These are phyloP conservation scores for Malacosoma neustria DNA, from an alignment of 2,888 invertebrate genomes.

Conservation along the genomic window DNA sequence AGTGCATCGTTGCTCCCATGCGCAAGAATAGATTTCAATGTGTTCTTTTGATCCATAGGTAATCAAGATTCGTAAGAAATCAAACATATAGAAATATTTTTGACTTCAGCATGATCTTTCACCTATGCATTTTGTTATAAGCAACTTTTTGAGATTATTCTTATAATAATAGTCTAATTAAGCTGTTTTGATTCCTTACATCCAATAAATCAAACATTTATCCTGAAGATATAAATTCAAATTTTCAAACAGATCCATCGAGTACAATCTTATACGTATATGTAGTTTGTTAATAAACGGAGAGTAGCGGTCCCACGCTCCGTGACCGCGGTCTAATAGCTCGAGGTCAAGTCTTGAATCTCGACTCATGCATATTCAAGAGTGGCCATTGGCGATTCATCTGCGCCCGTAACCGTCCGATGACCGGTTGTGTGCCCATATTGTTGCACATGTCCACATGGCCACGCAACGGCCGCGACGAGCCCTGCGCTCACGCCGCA, in stretches of 20 bases:
- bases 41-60: no score
- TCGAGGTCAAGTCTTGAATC: conserved; percentile 66
- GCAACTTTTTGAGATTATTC: no score
- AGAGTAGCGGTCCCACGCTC: conserved; percentile 56
- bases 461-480: conserved; percentile 18
- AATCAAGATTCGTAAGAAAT: no score
- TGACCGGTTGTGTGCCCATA: conserved; percentile 63
- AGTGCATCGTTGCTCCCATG: no score
- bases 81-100: no score
- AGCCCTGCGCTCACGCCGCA: neutral
- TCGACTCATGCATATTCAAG: conserved; percentile 70
- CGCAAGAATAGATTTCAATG: no score
- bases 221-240: no score
- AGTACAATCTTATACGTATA: conserved; percentile 49
- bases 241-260: conserved; percentile 19
- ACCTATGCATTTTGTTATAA: no score
- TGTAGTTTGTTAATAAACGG: conserved; percentile 36
- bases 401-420: conserved; percentile 65
- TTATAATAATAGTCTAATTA: no score
- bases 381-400: conserved; percentile 53
- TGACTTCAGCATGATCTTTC: no score
- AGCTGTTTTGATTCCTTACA: no score
- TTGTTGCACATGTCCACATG: conserved; percentile 58
- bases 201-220: no score
- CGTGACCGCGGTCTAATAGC: conserved; percentile 56